Conservation (phyloP, 64 coral and sea anemone species). For the Hydrozoanthus tunicans region DNA sequence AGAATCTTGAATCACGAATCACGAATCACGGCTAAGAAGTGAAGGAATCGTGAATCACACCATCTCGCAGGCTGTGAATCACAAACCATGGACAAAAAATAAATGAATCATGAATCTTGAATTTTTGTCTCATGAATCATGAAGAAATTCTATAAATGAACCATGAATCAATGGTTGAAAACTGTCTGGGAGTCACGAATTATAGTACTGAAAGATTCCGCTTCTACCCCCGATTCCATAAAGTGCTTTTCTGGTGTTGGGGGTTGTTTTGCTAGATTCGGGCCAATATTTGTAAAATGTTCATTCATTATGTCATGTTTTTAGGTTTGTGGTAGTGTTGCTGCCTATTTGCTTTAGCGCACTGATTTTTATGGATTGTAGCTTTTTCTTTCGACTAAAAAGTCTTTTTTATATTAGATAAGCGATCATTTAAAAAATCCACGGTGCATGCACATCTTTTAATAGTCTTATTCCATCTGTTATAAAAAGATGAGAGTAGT, state of each 20-base stretch:
- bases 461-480: background rate
- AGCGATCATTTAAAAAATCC: background rate
- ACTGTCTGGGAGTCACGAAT: too few relatives aligned
- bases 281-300: background rate
- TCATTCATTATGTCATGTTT: background rate
- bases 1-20: too few relatives aligned
- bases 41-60: too few relatives aligned
- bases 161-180: too few relatives aligned
- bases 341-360: background rate
- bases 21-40: too few relatives aligned
- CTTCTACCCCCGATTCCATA: background rate
- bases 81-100: too few relatives aligned
- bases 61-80: too few relatives aligned
- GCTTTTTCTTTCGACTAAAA: background rate
- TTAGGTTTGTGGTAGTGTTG: background rate
- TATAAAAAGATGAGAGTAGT: background rate
- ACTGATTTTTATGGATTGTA: background rate
- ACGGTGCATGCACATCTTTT: background rate
- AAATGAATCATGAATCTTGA: too few relatives aligned
- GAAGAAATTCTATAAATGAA: too few relatives aligned
- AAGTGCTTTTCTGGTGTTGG: conserved; percentile 50
- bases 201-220: too few relatives aligned
- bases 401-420: background rate
- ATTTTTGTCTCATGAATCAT: too few relatives aligned
- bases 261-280: conserved; percentile 4